Base-by-base conservation (phyloP, 2,888 invertebrate species). In the Athalia circularis region DNA sequence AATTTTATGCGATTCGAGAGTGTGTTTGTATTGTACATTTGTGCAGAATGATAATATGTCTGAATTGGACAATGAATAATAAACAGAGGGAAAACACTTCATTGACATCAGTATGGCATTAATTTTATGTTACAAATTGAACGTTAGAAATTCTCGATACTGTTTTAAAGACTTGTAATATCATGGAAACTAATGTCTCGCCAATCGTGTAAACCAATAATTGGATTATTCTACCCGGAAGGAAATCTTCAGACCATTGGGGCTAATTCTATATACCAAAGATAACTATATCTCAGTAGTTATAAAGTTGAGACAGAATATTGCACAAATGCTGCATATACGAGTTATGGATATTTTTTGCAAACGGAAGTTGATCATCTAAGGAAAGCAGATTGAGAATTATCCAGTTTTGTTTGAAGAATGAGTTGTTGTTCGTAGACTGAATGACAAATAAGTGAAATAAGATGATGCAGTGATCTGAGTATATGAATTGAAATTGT, bases 251-350 rank as follows among this genome's bases (percentile, higher is more conserved):
- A 62, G 62, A 62, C 8, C 29, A 9, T 13, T 13, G 47, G 15
- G 15, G 65, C 15, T 47, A 5, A 64, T 64, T 64, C 45, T 15
- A 43, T 7, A 29, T 15, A n/a, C 7, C n/a, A n/a, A 48, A 8
- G 48, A 48, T 48, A 48, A 65, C 48, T 8, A n/a, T 47, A 7
- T 9, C 48, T 48, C 47, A n/a, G 13, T 8, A 2, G 15, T 65
- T 13, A 48, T 65, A 3, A 7, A 65, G 48, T 4, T 47, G 29
- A 48, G 47, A 65, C 5, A 48, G 48, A 65, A 65, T 65, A 48
- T 65, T 65, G 65, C 65, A 65, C 65, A 65, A 65, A 65, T 8
- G 13, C 15, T 65, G 13, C 65, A 4, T 48, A 47, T 8, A 29
- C 29, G 6, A 48, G 29, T 5, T 9, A 45, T 64, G 9, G 8